These are phyloP conservation scores for Pseudomyrmex sp. DNA, from an alignment of 1,140 invertebrate genomes.

Conservation along the genomic window DNA sequence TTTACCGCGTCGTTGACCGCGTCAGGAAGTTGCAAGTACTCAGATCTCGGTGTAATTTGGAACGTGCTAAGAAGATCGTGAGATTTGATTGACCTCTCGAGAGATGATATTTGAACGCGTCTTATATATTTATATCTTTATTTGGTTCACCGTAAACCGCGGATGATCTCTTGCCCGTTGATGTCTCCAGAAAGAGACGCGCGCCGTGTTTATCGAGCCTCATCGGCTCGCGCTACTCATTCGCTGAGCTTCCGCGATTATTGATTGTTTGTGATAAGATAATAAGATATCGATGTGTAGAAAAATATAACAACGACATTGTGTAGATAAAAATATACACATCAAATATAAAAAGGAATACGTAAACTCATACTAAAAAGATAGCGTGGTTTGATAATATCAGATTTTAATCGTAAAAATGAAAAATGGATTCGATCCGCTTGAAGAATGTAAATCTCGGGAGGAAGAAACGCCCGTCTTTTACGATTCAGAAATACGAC, in stretches of 20 bases:
- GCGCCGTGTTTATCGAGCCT: background rate
- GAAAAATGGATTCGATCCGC: slow-evolving; percentile 70
- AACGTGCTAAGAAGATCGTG: slow-evolving; percentile 15
- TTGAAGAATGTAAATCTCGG: slow-evolving; percentile 34
- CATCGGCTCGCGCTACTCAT: background rate
- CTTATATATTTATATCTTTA: slow-evolving; percentile 28
- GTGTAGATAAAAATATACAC: too few relatives aligned
- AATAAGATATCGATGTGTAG: background rate
- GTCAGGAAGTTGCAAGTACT: background rate
- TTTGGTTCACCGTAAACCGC: background rate
- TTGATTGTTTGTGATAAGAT: background rate
- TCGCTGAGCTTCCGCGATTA: background rate
- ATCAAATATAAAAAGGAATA: background rate
- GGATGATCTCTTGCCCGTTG: background rate
- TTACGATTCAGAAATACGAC: slow-evolving; percentile 71
- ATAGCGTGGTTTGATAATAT: background rate
- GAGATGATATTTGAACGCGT: slow-evolving; percentile 77
- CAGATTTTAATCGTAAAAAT: slow-evolving; percentile 62
- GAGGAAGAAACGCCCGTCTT: slow-evolving; percentile 39
- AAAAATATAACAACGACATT: background rate
- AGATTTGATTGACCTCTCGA: slow-evolving; percentile 27
- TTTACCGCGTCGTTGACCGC: slow-evolving; percentile 24
- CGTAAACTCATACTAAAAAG: too few relatives aligned
- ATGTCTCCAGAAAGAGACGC: slow-evolving; percentile 35
- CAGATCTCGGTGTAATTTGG: background rate